A percentile compares a stretch with the other conserved stretches of the same genome.
phyloP scores from a whole-genome alignment of 2,113 vertebrate genomes.

The Poecile atricapillus region DNA sequence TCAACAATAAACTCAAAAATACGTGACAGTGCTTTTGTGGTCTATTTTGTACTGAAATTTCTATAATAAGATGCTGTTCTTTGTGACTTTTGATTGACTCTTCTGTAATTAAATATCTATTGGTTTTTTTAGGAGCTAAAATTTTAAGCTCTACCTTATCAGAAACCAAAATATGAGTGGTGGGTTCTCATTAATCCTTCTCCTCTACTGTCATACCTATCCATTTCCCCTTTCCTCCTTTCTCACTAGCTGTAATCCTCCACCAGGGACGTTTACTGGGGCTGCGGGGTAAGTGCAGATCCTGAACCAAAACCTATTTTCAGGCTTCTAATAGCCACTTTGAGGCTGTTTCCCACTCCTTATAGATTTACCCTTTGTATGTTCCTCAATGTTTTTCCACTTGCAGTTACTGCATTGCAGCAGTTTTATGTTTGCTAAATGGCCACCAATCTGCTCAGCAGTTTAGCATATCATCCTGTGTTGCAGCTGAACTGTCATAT shows the following conservation, averaged over 20 bases:
- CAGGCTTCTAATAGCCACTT: conserved; percentile 75
- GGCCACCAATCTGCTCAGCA: conserved; percentile 75
- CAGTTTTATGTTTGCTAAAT: conserved; percentile 74
- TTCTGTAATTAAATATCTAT: conserved; percentile 14
- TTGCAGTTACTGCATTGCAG: conserved; percentile 75
- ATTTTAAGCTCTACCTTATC: conserved; percentile 53
- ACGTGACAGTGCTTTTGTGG: not conserved
- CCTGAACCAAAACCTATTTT: conserved; percentile 66
- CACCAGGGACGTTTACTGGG: conserved; percentile 90
- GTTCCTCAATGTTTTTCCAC: conserved; percentile 75
- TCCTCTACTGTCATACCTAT: conserved; percentile 78
- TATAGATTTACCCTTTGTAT: conserved; percentile 69
- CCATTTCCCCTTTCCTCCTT: conserved; percentile 83
- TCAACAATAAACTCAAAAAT: not conserved
- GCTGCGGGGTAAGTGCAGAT: conserved; percentile 87
- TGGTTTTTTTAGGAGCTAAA: not conserved
- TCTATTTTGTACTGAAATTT: conserved; percentile 9
- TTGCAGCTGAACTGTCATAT: conserved; percentile 79
- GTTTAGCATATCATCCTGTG: conserved; percentile 72
- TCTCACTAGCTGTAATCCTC: conserved; percentile 86
- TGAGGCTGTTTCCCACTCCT: conserved; percentile 67
- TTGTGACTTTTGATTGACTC: conserved; percentile 3
- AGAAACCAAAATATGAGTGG: conserved; percentile 55
- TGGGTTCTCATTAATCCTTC: conserved; percentile 74
- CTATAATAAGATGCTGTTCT: not conserved